A percentile compares a stretch with the other conserved stretches of the same genome.
Conservation (phyloP, 2,888 invertebrate species). For the Biston stratarius region DNA sequence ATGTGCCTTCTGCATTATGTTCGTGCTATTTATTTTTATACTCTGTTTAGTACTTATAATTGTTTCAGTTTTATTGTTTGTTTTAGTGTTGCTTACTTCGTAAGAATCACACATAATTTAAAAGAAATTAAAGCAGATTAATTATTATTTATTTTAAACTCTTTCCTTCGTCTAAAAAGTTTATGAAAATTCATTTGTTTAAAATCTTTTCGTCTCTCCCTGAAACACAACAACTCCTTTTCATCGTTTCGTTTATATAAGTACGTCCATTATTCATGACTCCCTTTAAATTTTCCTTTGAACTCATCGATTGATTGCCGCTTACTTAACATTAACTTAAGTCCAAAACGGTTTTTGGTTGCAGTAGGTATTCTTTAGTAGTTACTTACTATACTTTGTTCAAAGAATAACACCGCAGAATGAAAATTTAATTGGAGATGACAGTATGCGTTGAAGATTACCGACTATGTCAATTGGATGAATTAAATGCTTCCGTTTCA, state of each 20-base stretch:
- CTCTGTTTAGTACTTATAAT: background rate
- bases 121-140: background rate
- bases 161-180: background rate
- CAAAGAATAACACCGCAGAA: conserved; percentile 41
- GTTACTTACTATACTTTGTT: conserved; percentile 10
- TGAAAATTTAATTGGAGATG: conserved; percentile 55
- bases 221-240: background rate
- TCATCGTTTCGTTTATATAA: background rate
- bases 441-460: conserved; percentile 49
- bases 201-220: background rate
- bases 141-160: background rate
- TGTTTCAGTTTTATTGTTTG: background rate
- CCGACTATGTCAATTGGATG: conserved; percentile 58
- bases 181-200: background rate
- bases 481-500: conserved; percentile 59
- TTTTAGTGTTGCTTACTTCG: background rate
- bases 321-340: conserved; percentile 20
- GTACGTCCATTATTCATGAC: conserved; percentile 17
- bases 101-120: background rate
- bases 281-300: conserved; percentile 8
- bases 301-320: conserved; percentile 7
- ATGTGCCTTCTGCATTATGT: conserved; percentile 16
- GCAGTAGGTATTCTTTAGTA: background rate
- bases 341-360: conserved; percentile 24
- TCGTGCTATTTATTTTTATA: conserved; percentile 12